Evolutionary conservation across 2,113 vertebrate species (phyloP), one percentile per base, ranked within the genome.

Genomic region (Coturnix japonica): DNA sequence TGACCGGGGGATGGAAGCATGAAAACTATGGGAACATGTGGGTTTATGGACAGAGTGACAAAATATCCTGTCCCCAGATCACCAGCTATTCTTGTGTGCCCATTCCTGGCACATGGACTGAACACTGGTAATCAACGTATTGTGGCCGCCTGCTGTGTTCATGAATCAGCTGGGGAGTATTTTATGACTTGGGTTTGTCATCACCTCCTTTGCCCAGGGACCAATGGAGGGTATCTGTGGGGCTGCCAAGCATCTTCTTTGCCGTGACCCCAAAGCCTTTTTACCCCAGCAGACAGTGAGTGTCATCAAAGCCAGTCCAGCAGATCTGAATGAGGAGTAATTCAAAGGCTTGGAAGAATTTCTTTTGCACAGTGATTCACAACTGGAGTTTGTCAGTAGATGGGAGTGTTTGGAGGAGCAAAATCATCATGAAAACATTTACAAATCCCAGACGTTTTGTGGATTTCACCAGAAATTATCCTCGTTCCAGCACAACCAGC

Each of bases 381-480:
- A 70, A 59, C 63, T 84, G 7, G 0, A 88, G 74, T 94, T 95
- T 95, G 83, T 95, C 74, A 90, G 89, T 81, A 54, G 77, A 92
- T 90, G 81, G 91, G 95, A 96, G 92, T 79, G 71, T 87, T 95
- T 91, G 95, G 95, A 92, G 81, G 71, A 56, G 87, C 89, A 94
- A 95, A 87, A 75, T 89, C 89, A 93, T 91, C 95, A 78, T 77
- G 85, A 95, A 95, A 96, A 93, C 91, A 81, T 95, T 95, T 94
- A 96, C 94, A 96, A 95, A 94, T 91, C 94, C 86, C 96, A 96
- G 94, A 76, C 41, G 72, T 89, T 93, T 86, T 90, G 84, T 82
- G 92, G 91, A 95, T 95, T 89, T 95, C 91, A 89, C 96, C 89
- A 87, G 92, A 92, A 94, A 94, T 93, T 90, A 81, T 93, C 90